These are phyloP conservation scores for Hapalemur alaotrensis DNA, from an alignment of 2,797 vertebrate species.

Conservation along the genomic window DNA sequence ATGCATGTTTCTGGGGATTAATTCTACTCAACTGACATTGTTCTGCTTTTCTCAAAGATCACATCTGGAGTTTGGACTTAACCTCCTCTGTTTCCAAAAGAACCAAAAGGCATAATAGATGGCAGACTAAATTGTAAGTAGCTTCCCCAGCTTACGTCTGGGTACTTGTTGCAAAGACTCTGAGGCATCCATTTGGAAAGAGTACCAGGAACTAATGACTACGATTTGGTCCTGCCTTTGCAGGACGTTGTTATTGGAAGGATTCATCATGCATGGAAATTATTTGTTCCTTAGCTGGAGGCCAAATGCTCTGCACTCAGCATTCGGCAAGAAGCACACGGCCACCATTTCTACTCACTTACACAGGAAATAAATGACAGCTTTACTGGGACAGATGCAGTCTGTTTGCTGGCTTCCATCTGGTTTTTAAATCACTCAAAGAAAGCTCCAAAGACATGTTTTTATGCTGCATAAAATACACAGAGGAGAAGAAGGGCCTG, in stretches of 20 bases:
- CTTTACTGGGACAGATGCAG: conserved; percentile 64
- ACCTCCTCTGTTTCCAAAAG: conserved; percentile 51
- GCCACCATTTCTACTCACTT: conserved; percentile 79
- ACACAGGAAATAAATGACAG: conserved; percentile 79
- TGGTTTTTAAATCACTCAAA: conserved; percentile 60
- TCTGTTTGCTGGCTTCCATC: conserved; percentile 59
- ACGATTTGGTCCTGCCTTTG: conserved; percentile 76
- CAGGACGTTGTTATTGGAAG: conserved; percentile 81
- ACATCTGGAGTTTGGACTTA: background rate
- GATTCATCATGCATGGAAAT: conserved; percentile 83
- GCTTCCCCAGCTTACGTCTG: background rate
- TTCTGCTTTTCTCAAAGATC: background rate
- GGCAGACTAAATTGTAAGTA: background rate
- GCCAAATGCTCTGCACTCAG: conserved; percentile 65
- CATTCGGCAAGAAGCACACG: conserved; percentile 50
- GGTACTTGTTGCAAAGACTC: background rate
- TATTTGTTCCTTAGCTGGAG: conserved; percentile 78
- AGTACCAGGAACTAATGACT: conserved; percentile 66
- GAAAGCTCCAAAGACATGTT: conserved; percentile 63
- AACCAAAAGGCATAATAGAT: conserved; percentile 23
- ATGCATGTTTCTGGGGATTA: background rate
- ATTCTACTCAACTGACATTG: fast-evolving
- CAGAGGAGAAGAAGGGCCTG: background rate
- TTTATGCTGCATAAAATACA: conserved; percentile 54
- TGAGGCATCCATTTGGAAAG: conserved; percentile 33